phyloP scores from a whole-genome alignment of 2,113 vertebrate genomes.

The Caranx melampygus region DNA sequence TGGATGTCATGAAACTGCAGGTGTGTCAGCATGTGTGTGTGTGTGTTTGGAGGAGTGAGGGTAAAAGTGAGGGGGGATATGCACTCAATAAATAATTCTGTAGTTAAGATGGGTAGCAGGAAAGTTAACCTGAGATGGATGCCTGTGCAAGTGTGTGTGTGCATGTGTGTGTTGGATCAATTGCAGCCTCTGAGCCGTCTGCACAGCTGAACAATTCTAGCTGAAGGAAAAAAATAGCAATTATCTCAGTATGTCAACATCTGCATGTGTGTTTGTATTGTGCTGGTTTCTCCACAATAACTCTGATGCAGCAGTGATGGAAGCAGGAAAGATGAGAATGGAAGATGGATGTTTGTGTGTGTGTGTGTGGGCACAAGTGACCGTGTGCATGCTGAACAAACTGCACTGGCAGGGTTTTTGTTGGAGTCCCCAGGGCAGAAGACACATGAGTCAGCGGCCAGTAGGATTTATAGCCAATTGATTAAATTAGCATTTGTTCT shows the following conservation, averaged over 20 bases:
- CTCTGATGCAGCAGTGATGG: slow-evolving; percentile 52
- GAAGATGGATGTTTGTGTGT: slow-evolving; percentile 60
- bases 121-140: slow-evolving; percentile 59
- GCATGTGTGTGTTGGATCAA: slow-evolving; percentile 40
- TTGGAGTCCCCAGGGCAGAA: slow-evolving; percentile 82
- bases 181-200: slow-evolving; percentile 26
- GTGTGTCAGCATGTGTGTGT: slow-evolving; percentile 66
- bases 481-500: slow-evolving; percentile 99
- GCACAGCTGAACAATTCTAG: slow-evolving; percentile 39
- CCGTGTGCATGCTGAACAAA: slow-evolving; percentile 71
- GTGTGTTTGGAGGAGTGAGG: slow-evolving; percentile 14
- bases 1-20: slow-evolving; percentile 73
- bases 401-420: slow-evolving; percentile 86
- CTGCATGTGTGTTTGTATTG: slow-evolving; percentile 43
- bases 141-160: slow-evolving; percentile 24
- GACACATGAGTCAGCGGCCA: slow-evolving; percentile 94
- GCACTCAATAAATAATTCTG: slow-evolving; percentile 70
- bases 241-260: slow-evolving; percentile 56
- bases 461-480: slow-evolving; percentile 94
- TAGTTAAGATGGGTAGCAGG: slow-evolving; percentile 50
- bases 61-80: slow-evolving; percentile 37
- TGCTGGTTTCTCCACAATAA: slow-evolving; percentile 25
- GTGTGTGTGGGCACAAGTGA: slow-evolving; percentile 24
- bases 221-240: slow-evolving; percentile 41
- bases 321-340: slow-evolving; percentile 42